Evolutionary conservation across 2,888 invertebrate genomes (phyloP).

Genomic region (Lochmaea capreae): DNA sequence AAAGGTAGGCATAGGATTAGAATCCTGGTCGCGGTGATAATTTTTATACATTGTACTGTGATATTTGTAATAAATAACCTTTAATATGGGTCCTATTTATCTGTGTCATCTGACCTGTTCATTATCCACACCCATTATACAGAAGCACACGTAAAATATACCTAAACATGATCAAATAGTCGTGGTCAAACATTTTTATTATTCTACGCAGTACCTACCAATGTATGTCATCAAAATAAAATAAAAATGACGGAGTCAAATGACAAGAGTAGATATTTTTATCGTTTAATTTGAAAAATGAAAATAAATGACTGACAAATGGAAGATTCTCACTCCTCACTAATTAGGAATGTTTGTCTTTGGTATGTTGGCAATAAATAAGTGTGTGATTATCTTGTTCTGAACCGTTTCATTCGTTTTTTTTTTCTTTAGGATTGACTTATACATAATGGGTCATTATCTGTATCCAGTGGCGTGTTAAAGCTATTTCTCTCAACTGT

Average conservation of each 20-base stretch:
- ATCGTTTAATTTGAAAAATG: constrained; percentile 1
- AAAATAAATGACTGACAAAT: constrained; percentile 6
- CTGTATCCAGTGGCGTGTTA: not conserved
- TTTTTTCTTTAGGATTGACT: not conserved
- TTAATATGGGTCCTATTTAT: too few species aligned
- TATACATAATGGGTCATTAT: not conserved
- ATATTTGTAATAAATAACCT: too few species aligned
- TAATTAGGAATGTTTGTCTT: constrained; percentile 14
- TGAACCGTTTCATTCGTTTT: not conserved
- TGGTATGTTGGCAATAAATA: constrained; percentile 13
- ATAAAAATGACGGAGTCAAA: not conserved
- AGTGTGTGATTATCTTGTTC: constrained; percentile 13
- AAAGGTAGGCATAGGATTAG: too few species aligned
- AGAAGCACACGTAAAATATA: too few species aligned
- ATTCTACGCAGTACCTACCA: not conserved
- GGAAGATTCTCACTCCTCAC: not conserved
- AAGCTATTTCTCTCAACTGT: not conserved
- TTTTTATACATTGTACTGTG: too few species aligned
- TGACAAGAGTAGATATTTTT: not conserved
- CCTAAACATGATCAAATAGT: too few species aligned
- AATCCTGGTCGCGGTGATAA: too few species aligned
- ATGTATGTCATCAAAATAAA: not conserved
- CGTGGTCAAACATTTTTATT: not conserved
- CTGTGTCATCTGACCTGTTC: too few species aligned
- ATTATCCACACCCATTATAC: too few species aligned